A percentile compares a stretch with the other conserved stretches of the same genome.
These are phyloP conservation scores for Colletes collaris DNA, from an alignment of 2,888 invertebrate species.

Conservation along the genomic window DNA sequence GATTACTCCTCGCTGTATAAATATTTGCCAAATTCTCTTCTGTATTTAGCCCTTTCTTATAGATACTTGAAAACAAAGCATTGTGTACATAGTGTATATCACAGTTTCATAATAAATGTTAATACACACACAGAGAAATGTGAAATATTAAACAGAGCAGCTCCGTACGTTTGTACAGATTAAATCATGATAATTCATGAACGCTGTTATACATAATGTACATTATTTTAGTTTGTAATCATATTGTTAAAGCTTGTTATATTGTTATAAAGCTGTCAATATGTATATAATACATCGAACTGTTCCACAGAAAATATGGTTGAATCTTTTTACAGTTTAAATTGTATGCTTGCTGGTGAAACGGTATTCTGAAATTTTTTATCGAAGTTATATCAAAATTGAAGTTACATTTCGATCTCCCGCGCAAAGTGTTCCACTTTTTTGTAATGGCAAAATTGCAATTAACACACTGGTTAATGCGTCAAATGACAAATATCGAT, in stretches of 20 bases:
- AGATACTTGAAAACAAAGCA: conserved; percentile 15
- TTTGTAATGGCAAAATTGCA: background rate
- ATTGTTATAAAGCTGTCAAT: conserved; percentile 57
- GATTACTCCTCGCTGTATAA: conserved; percentile 28
- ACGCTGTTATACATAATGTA: conserved; percentile 56
- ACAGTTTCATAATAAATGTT: conserved; percentile 10
- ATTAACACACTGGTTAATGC: background rate
- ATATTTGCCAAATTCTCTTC: conserved; percentile 33
- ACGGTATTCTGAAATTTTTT: background rate
- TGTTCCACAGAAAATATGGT: conserved; percentile 34
- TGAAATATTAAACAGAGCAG: conserved; percentile 4
- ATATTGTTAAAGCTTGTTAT: conserved; percentile 54
- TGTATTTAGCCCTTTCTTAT: conserved; percentile 24
- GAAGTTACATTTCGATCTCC: background rate
- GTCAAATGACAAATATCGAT: background rate
- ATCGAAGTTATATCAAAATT: background rate
- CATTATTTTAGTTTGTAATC: conserved; percentile 54
- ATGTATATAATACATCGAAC: conserved; percentile 58
- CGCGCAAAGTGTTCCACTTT: conserved; percentile 3
- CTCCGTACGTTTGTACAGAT: conserved; percentile 38
- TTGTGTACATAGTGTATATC: conserved; percentile 34
- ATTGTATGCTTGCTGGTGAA: conserved; percentile 14
- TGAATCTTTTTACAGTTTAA: conserved; percentile 21
- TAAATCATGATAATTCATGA: conserved; percentile 31
- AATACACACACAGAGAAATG: conserved; percentile 18